Evolutionary conservation across 2,113 vertebrate species (phyloP).

Genomic region (Ariopsis seemanni): DNA sequence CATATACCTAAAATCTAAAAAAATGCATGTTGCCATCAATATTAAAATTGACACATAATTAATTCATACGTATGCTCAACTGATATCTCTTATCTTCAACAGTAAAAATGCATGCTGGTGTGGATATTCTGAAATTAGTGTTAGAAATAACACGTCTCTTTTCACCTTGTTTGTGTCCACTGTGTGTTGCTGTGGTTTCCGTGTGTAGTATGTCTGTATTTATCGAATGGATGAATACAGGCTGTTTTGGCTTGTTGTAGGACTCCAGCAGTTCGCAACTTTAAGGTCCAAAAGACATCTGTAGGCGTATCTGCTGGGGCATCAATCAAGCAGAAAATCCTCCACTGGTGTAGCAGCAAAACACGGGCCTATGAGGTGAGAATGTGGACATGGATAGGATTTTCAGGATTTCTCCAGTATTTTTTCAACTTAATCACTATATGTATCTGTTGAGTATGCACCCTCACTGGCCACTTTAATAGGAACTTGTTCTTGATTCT

Average conservation of each 20-base stretch:
- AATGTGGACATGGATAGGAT: background rate
- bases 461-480: background rate
- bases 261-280: slow-evolving; percentile 67
- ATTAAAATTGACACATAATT: background rate
- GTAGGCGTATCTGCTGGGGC: slow-evolving; percentile 61
- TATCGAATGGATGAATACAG: slow-evolving; percentile 9
- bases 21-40: background rate
- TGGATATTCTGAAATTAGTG: background rate
- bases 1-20: background rate
- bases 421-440: background rate
- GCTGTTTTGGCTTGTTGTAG: slow-evolving; percentile 57
- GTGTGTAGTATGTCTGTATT: slow-evolving; percentile 23
- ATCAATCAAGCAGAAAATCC: slow-evolving; percentile 76
- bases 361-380: slow-evolving; percentile 72
- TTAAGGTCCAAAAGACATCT: slow-evolving; percentile 72
- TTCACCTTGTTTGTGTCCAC: slow-evolving; percentile 15
- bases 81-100: background rate
- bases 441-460: background rate
- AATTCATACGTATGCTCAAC: background rate
- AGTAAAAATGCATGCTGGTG: background rate
- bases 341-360: slow-evolving; percentile 76
- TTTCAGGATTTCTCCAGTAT: background rate
- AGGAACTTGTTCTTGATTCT: too few species aligned
- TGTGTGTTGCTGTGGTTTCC: slow-evolving; percentile 8
- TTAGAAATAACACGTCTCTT: slow-evolving; percentile 10